Evolutionary conservation across 2,797 vertebrate genomes (phyloP), one percentile per base, ranked within the genome.

Genomic region (Melanotaenia nigrans): DNA sequence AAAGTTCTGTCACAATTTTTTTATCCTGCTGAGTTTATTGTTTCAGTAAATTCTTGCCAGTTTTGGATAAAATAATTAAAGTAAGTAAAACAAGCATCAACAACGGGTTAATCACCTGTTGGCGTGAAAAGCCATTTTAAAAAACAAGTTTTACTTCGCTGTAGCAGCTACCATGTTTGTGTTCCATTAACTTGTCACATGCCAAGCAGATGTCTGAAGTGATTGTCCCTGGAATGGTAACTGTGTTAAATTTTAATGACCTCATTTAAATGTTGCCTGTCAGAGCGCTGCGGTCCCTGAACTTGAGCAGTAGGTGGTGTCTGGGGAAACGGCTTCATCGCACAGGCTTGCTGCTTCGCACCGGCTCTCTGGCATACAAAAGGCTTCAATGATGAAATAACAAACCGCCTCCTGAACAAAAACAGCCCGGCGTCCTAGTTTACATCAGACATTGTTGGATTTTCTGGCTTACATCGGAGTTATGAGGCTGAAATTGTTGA

Each of bases 241-340:
- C 53, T 8, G 66, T 82, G 54, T 91, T 81, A 75, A 87, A 86
- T 85, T 88, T 92, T 87, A 91, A 92, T 92, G 77, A 77, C 90
- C 88, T 90, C 78, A 87, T 92, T 91, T 92, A 88, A 90, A 93
- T 91, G 87, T 88, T 86, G 87, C 87, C 86, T 87, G 89, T 89
- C 73, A 65, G 70, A 85, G 72, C 75, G 2, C 78, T 75, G 79
- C 71, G 64, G 84, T 85, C 73, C 83, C 78, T 85, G 79, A 90
- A 88, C 87, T 61, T 61, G 68, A 83, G 83, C 78, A 60, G 71
- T 65, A 70, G 88, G 73, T 82, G 79, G 66, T 82, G 82, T 85
- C 71, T 71, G 67, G 82, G 78, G 84, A 16, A 79, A 75, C 58
- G 5, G 75, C 83, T 81, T 78, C 79, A 65, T 73, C 8, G 25